Evolutionary conservation across 2,888 invertebrate species (phyloP).

Genomic region (Caenorhabditis macrosperma): DNA sequence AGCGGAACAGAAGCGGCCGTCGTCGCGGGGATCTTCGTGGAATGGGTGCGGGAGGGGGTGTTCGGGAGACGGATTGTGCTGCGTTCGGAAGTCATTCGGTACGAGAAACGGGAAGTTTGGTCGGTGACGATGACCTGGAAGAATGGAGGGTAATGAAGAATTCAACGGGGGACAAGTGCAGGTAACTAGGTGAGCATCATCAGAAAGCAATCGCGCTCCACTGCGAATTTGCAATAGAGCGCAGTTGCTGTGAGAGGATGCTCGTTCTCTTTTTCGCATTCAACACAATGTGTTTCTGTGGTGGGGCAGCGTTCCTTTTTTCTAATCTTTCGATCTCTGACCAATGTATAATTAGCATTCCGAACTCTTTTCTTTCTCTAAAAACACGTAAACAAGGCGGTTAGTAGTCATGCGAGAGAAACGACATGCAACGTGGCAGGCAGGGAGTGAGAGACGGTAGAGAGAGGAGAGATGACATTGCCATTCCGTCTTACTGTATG

Average conservation of each 20-base stretch:
- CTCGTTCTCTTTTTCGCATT: neutral
- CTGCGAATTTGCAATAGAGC: neutral
- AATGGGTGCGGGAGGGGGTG: slow-evolving; percentile 21
- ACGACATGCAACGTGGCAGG: neutral
- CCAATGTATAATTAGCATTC: slow-evolving; percentile 1
- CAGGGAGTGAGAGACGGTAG: neutral
- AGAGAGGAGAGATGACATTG: neutral
- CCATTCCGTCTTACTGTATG: slow-evolving; percentile 44
- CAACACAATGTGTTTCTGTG: neutral
- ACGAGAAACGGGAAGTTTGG: slow-evolving; percentile 59
- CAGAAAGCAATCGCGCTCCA: neutral
- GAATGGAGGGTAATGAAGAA: neutral
- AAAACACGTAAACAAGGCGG: neutral
- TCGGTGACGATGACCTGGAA: slow-evolving; percentile 60
- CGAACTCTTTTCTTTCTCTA: neutral
- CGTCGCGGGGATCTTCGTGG: slow-evolving; percentile 7
- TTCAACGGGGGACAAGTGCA: neutral
- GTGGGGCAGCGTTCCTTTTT: neutral
- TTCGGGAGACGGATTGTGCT: slow-evolving; percentile 37
- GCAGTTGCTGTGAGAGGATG: neutral
- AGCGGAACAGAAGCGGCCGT: slow-evolving; percentile 36
- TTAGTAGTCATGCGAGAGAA: neutral
- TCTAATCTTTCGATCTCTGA: neutral
- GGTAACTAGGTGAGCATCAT: neutral
- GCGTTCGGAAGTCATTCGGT: slow-evolving; percentile 55